Base-by-base conservation (phyloP, 2,888 invertebrate genomes). In the Monopis laevigella region DNA sequence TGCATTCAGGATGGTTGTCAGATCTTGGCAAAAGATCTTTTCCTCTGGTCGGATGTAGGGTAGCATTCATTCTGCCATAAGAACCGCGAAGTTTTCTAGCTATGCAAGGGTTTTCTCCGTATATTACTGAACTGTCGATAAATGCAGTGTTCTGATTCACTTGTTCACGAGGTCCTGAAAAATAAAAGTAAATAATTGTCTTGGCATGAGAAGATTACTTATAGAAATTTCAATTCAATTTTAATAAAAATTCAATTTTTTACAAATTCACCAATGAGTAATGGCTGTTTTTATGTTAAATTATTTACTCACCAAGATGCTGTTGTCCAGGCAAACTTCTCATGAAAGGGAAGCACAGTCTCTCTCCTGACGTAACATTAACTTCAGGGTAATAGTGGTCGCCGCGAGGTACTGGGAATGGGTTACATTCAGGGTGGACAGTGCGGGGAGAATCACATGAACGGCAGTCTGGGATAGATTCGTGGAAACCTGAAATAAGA, bases 261-360 rank as follows among this genome's bases (percentile, higher is more conserved):
- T n/a, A n/a, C 24, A 21, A 5, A 21, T 21, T 21, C 6, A 21
- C 24, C 8, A 21, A 7, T 21, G 8, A 21, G 24, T 8, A 7
- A 21, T 21, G 24, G 8, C 8, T 7, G 5, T 8, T 21, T 21
- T 8, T 21, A 21, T 21, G 24, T 21, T 8, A 21, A 21, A 5
- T 8, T 7, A 7, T 5, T 7, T 32, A 28, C 58, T 64, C 52
- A 84, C 85, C 90, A 32, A 97, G 77, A 41, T 89, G 87, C 53
- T 93, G 89, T 58, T 96, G 96, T 16, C 96, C 96, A 0, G 96
- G 94, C 47, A 97, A 72, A 36, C 95, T 96, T 58, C 96, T 86
- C 88, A 96, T 96, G 65, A 95, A 96, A 0, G 96, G 95, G 73
- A 97, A 93, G 68, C 97, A 97, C 50, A 94, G 83, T 10, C 92